phyloP scores from a whole-genome alignment of 2,888 invertebrate species.

The Stratiomys singularior region DNA sequence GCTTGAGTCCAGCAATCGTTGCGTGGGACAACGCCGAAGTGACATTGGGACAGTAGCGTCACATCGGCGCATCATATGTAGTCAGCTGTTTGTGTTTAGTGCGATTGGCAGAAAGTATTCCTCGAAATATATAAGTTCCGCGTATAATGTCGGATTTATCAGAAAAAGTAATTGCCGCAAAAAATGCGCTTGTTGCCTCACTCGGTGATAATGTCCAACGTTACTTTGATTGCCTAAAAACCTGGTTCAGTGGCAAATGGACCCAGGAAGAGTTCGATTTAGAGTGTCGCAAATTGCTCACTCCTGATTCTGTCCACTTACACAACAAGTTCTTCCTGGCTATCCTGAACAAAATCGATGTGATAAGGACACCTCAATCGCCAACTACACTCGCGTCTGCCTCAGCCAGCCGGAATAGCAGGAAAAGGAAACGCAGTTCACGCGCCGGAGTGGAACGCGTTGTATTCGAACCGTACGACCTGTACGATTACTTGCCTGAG shows the following conservation, averaged over 20 bases:
- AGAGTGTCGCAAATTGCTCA: slow-evolving; percentile 79
- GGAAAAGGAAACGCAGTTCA: slow-evolving; percentile 68
- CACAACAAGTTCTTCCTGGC: slow-evolving; percentile 88
- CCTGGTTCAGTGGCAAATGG: slow-evolving; percentile 80
- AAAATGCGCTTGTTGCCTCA: slow-evolving; percentile 61
- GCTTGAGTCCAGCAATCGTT: too few species aligned
- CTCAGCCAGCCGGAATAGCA: slow-evolving; percentile 57
- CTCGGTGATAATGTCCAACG: slow-evolving; percentile 76
- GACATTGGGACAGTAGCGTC: too few species aligned
- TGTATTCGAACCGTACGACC: slow-evolving; percentile 72
- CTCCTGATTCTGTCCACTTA: slow-evolving; percentile 78
- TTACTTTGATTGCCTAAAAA: slow-evolving; percentile 78
- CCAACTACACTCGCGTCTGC: slow-evolving; percentile 48
- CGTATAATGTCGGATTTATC: slow-evolving; percentile 59
- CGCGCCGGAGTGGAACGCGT: slow-evolving; percentile 69
- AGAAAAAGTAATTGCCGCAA: slow-evolving; percentile 59
- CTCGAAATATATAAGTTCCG: too few species aligned
- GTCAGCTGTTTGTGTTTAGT: too few species aligned
- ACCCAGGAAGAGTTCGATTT: slow-evolving; percentile 86
- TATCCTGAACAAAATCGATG: slow-evolving; percentile 77
- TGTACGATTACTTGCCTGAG: slow-evolving; percentile 71
- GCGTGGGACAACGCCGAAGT: too few species aligned
- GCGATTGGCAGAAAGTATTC: too few species aligned
- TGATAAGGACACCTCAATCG: slow-evolving; percentile 57
- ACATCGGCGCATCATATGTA: too few species aligned